These are phyloP conservation scores for Synanthedon tipuliformis DNA, from an alignment of 2,888 invertebrate species.

Conservation along the genomic window DNA sequence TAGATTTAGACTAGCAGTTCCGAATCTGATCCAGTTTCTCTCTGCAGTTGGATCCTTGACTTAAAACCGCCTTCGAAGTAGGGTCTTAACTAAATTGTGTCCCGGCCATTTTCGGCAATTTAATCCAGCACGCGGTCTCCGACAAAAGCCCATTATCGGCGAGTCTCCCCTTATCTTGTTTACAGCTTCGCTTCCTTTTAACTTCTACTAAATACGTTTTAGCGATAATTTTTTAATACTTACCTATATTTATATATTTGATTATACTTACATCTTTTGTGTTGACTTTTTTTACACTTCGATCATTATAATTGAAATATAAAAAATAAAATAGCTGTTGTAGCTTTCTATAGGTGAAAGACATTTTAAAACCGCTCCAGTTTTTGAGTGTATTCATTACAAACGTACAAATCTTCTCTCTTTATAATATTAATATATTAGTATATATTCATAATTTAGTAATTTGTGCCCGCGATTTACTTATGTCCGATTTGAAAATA, in stretches of 20 bases:
- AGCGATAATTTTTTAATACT: neutral
- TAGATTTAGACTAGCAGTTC: too few species aligned
- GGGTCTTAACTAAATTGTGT: conserved; percentile 30
- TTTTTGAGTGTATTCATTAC: too few species aligned
- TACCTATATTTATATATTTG: conserved; percentile 9
- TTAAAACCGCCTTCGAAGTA: neutral
- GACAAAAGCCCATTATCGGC: conserved; percentile 51
- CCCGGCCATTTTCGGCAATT: conserved; percentile 39
- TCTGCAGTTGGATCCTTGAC: neutral
- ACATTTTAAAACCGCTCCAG: too few species aligned
- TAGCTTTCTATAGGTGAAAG: too few species aligned
- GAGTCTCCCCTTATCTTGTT: conserved; percentile 50
- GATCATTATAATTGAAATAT: too few species aligned
- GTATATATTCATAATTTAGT: too few species aligned
- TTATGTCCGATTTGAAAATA: too few species aligned
- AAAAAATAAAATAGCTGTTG: too few species aligned
- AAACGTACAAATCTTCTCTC: too few species aligned
- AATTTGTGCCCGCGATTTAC: too few species aligned
- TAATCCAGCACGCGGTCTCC: conserved; percentile 38
- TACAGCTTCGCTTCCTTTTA: conserved; percentile 44
- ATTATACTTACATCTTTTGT: conserved; percentile 3
- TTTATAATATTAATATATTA: too few species aligned
- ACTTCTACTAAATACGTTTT: conserved; percentile 24
- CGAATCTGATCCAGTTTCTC: too few species aligned
- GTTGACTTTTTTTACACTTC: neutral